phyloP scores from a whole-genome alignment of 2,888 invertebrate species.

The Lycocerus yunnanus region DNA sequence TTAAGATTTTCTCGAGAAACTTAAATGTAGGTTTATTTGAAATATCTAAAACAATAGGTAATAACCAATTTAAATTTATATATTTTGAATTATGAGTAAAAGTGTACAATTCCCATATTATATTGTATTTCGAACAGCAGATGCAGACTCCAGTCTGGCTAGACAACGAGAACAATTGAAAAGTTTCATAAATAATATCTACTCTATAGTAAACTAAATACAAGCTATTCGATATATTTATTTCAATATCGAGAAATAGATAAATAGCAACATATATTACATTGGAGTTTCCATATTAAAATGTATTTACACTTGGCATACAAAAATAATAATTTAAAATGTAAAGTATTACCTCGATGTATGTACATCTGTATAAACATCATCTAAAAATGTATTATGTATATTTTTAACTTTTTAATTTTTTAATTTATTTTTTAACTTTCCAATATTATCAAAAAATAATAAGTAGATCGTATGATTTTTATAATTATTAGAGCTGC shows the following conservation, averaged over 20 bases:
- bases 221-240: slow-evolving; percentile 39
- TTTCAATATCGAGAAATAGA: slow-evolving; percentile 40
- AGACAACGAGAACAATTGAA: slow-evolving; percentile 39
- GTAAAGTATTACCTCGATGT: slow-evolving; percentile 42
- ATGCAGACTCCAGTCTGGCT: slow-evolving; percentile 39
- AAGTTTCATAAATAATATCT: slow-evolving; percentile 40
- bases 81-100: slow-evolving; percentile 27
- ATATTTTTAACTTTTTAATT: slow-evolving; percentile 29
- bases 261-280: slow-evolving; percentile 36
- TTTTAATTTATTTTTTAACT: slow-evolving; percentile 14
- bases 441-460: not conserved
- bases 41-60: slow-evolving; percentile 5
- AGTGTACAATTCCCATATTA: slow-evolving; percentile 31
- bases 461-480: not conserved
- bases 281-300: slow-evolving; percentile 35
- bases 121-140: slow-evolving; percentile 28
- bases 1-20: not conserved
- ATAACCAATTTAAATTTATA: slow-evolving; percentile 32
- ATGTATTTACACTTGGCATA: slow-evolving; percentile 36
- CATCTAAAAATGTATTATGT: slow-evolving; percentile 32
- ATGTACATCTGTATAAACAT: slow-evolving; percentile 42
- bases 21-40: slow-evolving; percentile 2
- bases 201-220: slow-evolving; percentile 40
- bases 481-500: not conserved
- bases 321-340: slow-evolving; percentile 43